Percentiles rank a stretch among this genome's conserved stretches.
These are phyloP conservation scores for Trichogramma evanescens DNA, from an alignment of 2,888 invertebrate genomes.

Conservation along the genomic window DNA sequence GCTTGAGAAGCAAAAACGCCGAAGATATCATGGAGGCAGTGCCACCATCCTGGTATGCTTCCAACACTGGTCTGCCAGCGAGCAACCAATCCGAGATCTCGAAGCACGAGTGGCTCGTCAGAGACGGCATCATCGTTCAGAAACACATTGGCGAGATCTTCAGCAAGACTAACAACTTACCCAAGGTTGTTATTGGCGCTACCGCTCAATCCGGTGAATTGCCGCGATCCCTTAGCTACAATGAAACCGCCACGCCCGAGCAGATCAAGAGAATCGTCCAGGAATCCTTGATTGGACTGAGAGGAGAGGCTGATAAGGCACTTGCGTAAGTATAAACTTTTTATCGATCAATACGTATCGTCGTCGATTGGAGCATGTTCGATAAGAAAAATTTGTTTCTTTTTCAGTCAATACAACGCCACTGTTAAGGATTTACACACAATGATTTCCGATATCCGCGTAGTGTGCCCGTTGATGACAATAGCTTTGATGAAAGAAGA, in stretches of 20 bases:
- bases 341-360: neutral
- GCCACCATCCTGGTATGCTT: slow-evolving; percentile 64
- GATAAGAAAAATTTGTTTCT: no score
- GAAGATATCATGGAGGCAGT: slow-evolving; percentile 60
- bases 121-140: slow-evolving; percentile 65
- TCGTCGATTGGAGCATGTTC: neutral
- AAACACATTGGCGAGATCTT: slow-evolving; percentile 60
- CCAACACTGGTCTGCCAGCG: slow-evolving; percentile 49
- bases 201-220: slow-evolving; percentile 69
- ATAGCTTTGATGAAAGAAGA: slow-evolving; percentile 58
- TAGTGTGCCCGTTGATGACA: slow-evolving; percentile 68
- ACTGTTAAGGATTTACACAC: slow-evolving; percentile 61
- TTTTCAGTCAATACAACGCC: slow-evolving; percentile 55
- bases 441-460: slow-evolving; percentile 72
- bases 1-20: slow-evolving; percentile 46
- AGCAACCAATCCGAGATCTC: slow-evolving; percentile 42
- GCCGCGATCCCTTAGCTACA: slow-evolving; percentile 54
- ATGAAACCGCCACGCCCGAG: slow-evolving; percentile 61
- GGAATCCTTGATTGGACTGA: slow-evolving; percentile 58
- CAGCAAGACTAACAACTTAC: slow-evolving; percentile 34
- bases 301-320: slow-evolving; percentile 57
- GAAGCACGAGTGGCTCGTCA: slow-evolving; percentile 68
- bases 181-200: slow-evolving; percentile 62
- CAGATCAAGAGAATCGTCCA: slow-evolving; percentile 60
- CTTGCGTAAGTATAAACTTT: slow-evolving; percentile 41